Percentiles rank a stretch among this genome's conserved stretches.
These are phyloP conservation scores for Rhabdornis inornatus DNA, from an alignment of 2,113 vertebrate genomes.

Conservation along the genomic window DNA sequence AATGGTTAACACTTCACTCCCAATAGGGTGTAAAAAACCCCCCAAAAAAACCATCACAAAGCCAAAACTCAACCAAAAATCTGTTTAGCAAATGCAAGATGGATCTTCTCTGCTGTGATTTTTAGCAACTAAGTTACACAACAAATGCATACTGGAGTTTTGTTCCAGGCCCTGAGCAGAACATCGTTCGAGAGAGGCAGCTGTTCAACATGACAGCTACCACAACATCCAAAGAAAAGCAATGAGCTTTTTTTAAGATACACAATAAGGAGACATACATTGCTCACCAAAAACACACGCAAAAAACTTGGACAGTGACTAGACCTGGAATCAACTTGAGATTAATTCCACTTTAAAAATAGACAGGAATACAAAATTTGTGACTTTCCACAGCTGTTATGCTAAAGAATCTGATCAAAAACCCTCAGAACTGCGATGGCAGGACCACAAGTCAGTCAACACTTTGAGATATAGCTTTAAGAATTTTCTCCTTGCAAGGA, in stretches of 20 bases:
- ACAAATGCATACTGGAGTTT: not conserved
- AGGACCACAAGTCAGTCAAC: not conserved
- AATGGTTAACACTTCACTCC: not conserved
- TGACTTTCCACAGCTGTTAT: not conserved
- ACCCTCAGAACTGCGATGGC: not conserved
- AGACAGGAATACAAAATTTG: not conserved
- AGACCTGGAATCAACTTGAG: not conserved
- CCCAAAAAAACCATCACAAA: not conserved
- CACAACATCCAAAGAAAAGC: not conserved
- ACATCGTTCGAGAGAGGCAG: not conserved
- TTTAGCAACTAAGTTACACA: constrained; percentile 23
- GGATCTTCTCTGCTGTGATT: not conserved
- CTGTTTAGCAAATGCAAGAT: not conserved
- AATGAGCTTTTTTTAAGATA: not conserved
- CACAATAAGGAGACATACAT: not conserved
- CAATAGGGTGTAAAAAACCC: not conserved
- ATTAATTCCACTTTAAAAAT: not conserved
- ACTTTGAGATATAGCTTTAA: not conserved
- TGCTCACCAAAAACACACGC: not conserved
- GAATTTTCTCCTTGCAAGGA: not conserved
- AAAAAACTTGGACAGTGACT: not conserved
- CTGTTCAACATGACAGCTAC: not conserved
- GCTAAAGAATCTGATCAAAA: not conserved
- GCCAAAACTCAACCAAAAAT: not conserved
- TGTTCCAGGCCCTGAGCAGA: not conserved